A percentile compares a stretch with the other conserved stretches of the same genome.
These are phyloP conservation scores for Drosophila lini DNA, from an alignment of 1,140 invertebrate species.

Conservation along the genomic window DNA sequence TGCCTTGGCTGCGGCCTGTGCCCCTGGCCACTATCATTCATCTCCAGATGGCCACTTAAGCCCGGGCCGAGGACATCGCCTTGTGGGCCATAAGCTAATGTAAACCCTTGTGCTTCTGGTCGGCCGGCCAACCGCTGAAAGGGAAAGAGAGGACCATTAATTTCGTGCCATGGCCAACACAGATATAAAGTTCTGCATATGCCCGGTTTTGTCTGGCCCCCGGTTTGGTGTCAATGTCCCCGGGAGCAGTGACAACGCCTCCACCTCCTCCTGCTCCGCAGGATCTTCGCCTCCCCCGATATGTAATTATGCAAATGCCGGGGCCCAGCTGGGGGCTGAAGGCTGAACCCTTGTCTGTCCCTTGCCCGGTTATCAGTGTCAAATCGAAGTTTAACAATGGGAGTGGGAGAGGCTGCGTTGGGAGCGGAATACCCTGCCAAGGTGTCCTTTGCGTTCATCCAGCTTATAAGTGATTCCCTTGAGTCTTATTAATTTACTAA, in stretches of 20 bases:
- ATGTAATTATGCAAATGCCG: conserved; percentile 74
- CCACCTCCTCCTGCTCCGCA: not conserved
- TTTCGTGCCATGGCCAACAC: conserved; percentile 38
- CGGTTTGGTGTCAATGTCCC: conserved; percentile 41
- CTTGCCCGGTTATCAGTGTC: conserved; percentile 59
- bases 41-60: conserved; percentile 54
- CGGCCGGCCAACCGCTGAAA: conserved; percentile 28
- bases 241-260: conserved; percentile 17
- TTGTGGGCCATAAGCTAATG: conserved; percentile 57
- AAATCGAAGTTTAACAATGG: conserved; percentile 63
- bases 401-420: not conserved
- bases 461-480: not conserved
- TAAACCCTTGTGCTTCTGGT: conserved; percentile 42
- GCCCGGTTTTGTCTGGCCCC: conserved; percentile 15
- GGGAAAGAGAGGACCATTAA: conserved; percentile 53
- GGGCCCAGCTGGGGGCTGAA: conserved; percentile 28
- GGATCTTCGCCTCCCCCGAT: conserved; percentile 11
- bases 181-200: conserved; percentile 61
- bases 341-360: conserved; percentile 46
- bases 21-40: conserved; percentile 33
- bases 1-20: conserved; percentile 24
- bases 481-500: conserved; percentile 2
- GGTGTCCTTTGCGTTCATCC: not conserved
- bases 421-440: conserved; percentile 16
- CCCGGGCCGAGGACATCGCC: conserved; percentile 34